These are phyloP conservation scores for Musca domestica DNA, from an alignment of 1,140 invertebrate species.

Conservation along the genomic window DNA sequence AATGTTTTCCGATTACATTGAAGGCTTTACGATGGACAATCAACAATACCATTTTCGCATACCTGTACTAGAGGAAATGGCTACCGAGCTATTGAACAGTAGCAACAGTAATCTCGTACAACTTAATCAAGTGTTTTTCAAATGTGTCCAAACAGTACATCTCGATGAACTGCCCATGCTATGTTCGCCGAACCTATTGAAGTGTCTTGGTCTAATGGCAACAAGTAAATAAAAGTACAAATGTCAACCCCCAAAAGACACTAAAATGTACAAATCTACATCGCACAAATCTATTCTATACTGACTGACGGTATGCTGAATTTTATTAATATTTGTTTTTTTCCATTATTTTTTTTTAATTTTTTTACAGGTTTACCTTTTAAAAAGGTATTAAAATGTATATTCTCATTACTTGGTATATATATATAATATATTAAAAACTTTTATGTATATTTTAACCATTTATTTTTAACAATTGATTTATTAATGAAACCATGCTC, in stretches of 20 bases:
- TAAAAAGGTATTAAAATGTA: slow-evolving; percentile 9
- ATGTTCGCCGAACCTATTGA: neutral
- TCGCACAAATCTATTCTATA: too few relatives aligned
- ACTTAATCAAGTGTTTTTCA: neutral
- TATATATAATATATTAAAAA: too few relatives aligned
- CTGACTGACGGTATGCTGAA: slow-evolving; percentile 4
- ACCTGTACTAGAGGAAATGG: slow-evolving; percentile 5
- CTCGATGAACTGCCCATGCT: neutral
- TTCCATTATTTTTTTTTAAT: neutral
- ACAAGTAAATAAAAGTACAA: neutral
- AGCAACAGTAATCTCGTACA: neutral
- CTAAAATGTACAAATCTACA: neutral
- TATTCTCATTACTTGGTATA: neutral
- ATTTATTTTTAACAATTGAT: slow-evolving; percentile 20
- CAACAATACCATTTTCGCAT: slow-evolving; percentile 3
- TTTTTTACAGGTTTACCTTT: slow-evolving; percentile 12
- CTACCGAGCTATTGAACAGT: neutral
- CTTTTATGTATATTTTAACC: slow-evolving; percentile 10
- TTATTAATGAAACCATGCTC: neutral
- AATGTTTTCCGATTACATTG: slow-evolving; percentile 21
- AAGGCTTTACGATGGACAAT: neutral
- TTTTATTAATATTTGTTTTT: neutral
- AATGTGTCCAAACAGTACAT: slow-evolving; percentile 8
- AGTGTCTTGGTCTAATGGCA: neutral
- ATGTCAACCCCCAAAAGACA: too few relatives aligned